These are phyloP conservation scores for Blomia tropicalis DNA, from an alignment of 2,888 invertebrate species.

Conservation along the genomic window DNA sequence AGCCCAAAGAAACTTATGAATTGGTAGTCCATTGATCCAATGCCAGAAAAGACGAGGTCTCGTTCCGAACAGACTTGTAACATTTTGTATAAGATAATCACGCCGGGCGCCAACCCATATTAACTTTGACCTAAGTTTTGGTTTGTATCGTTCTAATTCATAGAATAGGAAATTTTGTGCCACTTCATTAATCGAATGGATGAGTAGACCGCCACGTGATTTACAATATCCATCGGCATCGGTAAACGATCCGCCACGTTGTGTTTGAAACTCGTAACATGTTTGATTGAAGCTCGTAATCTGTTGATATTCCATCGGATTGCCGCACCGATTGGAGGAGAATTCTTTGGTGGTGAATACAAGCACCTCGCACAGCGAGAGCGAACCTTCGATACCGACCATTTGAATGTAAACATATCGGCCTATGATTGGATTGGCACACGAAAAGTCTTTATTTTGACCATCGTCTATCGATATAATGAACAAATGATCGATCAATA, in stretches of 20 bases:
- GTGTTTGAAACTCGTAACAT: constrained; percentile 73
- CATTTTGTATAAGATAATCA: constrained; percentile 55
- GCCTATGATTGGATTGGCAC: constrained; percentile 65
- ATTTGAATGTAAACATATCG: constrained; percentile 75
- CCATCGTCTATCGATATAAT: constrained; percentile 58
- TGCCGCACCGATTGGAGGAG: constrained; percentile 57
- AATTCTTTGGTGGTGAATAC: constrained; percentile 80
- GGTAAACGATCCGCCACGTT: constrained; percentile 62
- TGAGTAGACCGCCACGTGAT: constrained; percentile 36
- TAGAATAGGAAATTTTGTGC: constrained; percentile 30
- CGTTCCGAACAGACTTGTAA: constrained; percentile 44
- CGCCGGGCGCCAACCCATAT: constrained; percentile 83
- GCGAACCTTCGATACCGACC: constrained; percentile 72
- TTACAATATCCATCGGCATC: constrained; percentile 59
- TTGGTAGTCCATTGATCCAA: constrained; percentile 45
- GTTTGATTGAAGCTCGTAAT: constrained; percentile 65
- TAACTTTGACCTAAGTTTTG: constrained; percentile 47
- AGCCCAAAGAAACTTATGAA: constrained; percentile 52
- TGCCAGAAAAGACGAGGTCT: constrained; percentile 22
- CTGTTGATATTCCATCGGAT: constrained; percentile 54
- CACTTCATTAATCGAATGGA: constrained; percentile 32
- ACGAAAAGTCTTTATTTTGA: constrained; percentile 72
- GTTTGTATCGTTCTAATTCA: constrained; percentile 30
- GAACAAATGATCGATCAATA: constrained; percentile 1
- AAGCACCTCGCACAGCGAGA: constrained; percentile 78